Evolutionary conservation across 2,888 invertebrate genomes (phyloP), one percentile per base, ranked within the genome.

Genomic region (Rhabditoides inermis): DNA sequence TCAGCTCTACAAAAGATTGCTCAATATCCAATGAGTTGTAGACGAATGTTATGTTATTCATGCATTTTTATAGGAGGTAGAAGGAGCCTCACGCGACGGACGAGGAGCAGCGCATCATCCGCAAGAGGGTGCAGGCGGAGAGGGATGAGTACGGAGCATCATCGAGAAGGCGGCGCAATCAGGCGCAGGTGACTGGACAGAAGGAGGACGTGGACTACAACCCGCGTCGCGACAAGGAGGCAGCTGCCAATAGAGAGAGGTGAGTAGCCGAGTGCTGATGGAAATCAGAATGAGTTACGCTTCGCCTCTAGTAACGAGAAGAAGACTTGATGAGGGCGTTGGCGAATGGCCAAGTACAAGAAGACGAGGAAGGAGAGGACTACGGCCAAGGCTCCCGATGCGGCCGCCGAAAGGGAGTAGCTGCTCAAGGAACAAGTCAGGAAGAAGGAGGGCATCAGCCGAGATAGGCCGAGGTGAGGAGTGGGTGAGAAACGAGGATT

Each of bases 171-270:
- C 66, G 66, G 3, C 46, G 68, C 2, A 55, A 58, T 30, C 68
- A 68, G 42, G 68, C 68, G 2, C 61, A 63, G 18, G 68, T 62
- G 7, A 66, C 66, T n/a, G 68, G 68, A 22, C 68, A 68, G 45
- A 61, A 61, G 2, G 68, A 65, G 42, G 65, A 68, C 40, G 60
- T 64, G n/a, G 67, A 67, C 32, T 61, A 58, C 41, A 49, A 63
- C 22, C 54, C 49, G 27, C 57, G 57, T 28, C 62, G 55, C 51
- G 65, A 65, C 41, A 49, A 63, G 26, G 68, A 63, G 53, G 64
- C 62, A 39, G 64, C 63, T 1, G 61, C 58, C 58, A 58, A 64
- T 23, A 47, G 68, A 25, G 65, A 64, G 51, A 50, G 67, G 61
- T 60, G 20, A 18, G 40, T 40, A 15, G 7, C 6, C 18, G 6